Conservation (phyloP, 1,140 invertebrate genomes). For the Centruroides sculpturatus region DNA sequence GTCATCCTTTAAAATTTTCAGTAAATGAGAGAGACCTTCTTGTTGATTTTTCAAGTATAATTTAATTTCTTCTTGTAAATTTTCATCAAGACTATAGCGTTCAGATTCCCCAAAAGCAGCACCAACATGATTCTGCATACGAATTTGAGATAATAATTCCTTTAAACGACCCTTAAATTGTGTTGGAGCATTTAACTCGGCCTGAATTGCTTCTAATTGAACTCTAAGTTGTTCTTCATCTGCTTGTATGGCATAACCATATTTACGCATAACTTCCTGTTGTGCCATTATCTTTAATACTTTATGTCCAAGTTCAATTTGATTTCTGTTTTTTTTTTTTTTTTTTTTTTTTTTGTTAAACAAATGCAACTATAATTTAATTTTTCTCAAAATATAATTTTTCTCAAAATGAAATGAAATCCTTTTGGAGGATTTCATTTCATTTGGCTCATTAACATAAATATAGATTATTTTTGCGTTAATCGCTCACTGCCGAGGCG, state of each 20-base stretch:
- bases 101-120: constrained; percentile 25
- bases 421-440: no score
- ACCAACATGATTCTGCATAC: constrained; percentile 52
- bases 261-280: constrained; percentile 71
- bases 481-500: no score
- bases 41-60: constrained; percentile 64
- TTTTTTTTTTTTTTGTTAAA: no score
- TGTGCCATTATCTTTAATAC: constrained; percentile 69
- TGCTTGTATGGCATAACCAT: constrained; percentile 64
- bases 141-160: constrained; percentile 72
- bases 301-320: constrained; percentile 57
- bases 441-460: no score
- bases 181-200: constrained; percentile 73
- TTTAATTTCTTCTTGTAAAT: constrained; percentile 46
- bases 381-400: no score
- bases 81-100: constrained; percentile 44
- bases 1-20: constrained; percentile 63
- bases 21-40: constrained; percentile 62
- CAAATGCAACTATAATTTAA: no score
- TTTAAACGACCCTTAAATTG: constrained; percentile 83
- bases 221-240: constrained; percentile 77
- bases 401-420: no score
- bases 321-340: constrained; percentile 50
- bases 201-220: constrained; percentile 66
- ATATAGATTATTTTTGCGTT: no score